phyloP scores from a whole-genome alignment of 2,113 vertebrate species.

The Eurypyga helias region DNA sequence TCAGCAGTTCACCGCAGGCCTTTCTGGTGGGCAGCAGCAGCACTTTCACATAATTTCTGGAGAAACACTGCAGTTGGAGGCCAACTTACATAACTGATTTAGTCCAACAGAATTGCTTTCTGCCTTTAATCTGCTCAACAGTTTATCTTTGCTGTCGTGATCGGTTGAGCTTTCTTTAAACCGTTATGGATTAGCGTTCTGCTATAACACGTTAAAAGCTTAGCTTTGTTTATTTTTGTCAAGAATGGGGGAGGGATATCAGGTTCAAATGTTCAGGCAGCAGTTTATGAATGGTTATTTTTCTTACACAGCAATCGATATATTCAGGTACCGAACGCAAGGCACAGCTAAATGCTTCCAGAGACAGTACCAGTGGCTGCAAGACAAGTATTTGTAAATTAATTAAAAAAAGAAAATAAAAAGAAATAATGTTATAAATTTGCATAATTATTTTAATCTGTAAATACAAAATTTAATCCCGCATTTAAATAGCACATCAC shows the following conservation, averaged over 20 bases:
- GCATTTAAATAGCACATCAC: neutral
- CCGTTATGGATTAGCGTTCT: conserved; percentile 57
- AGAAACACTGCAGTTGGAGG: neutral
- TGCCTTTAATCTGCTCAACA: conserved; percentile 72
- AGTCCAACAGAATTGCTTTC: conserved; percentile 55
- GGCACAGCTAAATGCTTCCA: neutral
- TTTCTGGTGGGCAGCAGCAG: neutral
- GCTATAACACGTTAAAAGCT: conserved; percentile 50
- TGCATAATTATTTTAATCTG: conserved; percentile 16
- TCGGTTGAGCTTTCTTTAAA: conserved; percentile 59
- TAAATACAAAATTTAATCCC: conserved; percentile 45
- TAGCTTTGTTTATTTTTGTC: conserved; percentile 67
- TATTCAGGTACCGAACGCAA: neutral
- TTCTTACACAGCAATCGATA: neutral
- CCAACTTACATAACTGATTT: conserved; percentile 61
- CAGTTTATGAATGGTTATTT: conserved; percentile 9
- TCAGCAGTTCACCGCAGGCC: neutral
- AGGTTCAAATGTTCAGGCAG: conserved; percentile 17
- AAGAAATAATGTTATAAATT: neutral
- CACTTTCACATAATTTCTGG: conserved; percentile 17
- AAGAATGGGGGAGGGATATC: conserved; percentile 38
- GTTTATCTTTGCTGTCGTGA: conserved; percentile 62
- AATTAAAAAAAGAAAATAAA: neutral
- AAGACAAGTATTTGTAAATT: neutral
- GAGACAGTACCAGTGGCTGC: neutral